phyloP scores from a whole-genome alignment of 2,888 invertebrate genomes.

The Podabrus alpinus region DNA sequence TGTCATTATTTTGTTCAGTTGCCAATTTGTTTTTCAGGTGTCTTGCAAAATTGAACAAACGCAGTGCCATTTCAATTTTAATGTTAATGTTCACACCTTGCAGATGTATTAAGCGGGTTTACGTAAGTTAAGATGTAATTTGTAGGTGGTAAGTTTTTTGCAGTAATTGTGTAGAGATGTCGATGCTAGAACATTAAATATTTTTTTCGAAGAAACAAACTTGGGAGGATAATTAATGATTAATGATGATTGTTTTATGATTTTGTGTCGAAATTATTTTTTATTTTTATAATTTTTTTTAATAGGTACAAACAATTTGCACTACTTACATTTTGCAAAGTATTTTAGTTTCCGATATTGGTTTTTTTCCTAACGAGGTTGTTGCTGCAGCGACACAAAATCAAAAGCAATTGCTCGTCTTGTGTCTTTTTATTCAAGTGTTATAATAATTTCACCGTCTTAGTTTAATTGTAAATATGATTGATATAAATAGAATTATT shows the following conservation, averaged over 20 bases:
- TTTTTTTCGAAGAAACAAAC: neutral
- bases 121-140: constrained; percentile 21
- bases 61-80: constrained; percentile 13
- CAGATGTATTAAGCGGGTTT: constrained; percentile 21
- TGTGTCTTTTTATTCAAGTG: constrained; percentile 8
- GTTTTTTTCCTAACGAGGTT: neutral
- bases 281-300: constrained; percentile 2
- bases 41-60: constrained; percentile 6
- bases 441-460: constrained; percentile 19
- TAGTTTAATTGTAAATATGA: constrained; percentile 26
- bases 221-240: neutral
- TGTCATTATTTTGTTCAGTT: neutral
- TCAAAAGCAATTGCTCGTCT: constrained; percentile 11
- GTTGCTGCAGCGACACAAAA: constrained; percentile 17
- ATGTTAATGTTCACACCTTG: constrained; percentile 15
- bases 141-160: constrained; percentile 28
- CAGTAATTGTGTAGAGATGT: constrained; percentile 14
- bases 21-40: neutral
- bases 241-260: neutral
- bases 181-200: constrained; percentile 11
- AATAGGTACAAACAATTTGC: neutral
- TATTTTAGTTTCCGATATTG: constrained; percentile 11
- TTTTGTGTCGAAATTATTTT: neutral
- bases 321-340: constrained; percentile 3
- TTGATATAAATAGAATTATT: constrained; percentile 24